phyloP scores from a whole-genome alignment of 2,888 invertebrate genomes.

The Digitonthophagus gazella region DNA sequence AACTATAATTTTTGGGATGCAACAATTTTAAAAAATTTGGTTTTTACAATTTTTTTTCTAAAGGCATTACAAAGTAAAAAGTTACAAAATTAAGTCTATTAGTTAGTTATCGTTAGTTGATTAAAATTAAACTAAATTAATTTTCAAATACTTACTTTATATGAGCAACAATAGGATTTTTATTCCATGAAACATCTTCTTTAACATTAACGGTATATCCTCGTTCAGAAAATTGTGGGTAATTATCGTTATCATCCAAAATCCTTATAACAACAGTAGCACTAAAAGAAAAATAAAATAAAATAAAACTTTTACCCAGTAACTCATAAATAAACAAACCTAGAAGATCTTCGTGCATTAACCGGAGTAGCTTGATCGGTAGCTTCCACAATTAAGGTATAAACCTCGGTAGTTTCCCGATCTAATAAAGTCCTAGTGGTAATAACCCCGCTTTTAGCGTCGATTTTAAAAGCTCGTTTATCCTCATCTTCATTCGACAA shows the following conservation, averaged over 20 bases:
- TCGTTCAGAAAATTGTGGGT: conserved; percentile 88
- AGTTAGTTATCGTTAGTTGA: background rate
- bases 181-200: conserved; percentile 84
- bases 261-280: conserved; percentile 81
- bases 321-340: background rate
- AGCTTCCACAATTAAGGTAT: conserved; percentile 81
- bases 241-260: conserved; percentile 89
- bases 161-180: conserved; percentile 79
- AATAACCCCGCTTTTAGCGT: conserved; percentile 80
- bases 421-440: conserved; percentile 79
- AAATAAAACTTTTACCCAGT: background rate
- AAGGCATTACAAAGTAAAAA: too few relatives aligned
- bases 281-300: conserved; percentile 44
- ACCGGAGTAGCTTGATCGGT: conserved; percentile 80
- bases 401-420: conserved; percentile 82
- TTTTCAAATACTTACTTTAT: conserved; percentile 55
- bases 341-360: conserved; percentile 73
- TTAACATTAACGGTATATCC: conserved; percentile 84
- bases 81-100: too few relatives aligned
- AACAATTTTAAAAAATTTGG: too few relatives aligned
- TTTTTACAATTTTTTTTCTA: too few relatives aligned
- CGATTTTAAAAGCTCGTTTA: conserved; percentile 80
- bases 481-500: conserved; percentile 63
- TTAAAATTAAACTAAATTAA: background rate
- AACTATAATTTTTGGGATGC: too few relatives aligned